Evolutionary conservation across 1,140 invertebrate species (phyloP).

Genomic region (Arion vulgaris): DNA sequence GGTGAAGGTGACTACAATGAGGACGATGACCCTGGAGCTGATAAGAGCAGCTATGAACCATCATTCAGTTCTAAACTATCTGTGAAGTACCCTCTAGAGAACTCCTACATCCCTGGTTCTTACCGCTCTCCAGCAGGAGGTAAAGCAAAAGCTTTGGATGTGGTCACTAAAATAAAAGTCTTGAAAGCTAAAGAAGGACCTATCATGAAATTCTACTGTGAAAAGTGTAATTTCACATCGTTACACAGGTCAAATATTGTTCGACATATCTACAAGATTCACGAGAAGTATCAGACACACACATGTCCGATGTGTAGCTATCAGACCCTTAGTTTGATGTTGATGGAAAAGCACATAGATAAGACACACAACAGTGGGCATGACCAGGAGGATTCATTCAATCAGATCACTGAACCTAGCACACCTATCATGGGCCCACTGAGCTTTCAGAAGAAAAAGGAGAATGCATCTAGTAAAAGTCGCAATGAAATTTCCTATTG

Average conservation of each 20-base stretch:
- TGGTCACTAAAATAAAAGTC: constrained; percentile 49
- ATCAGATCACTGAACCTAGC: background rate
- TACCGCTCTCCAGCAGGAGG: constrained; percentile 32
- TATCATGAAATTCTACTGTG: constrained; percentile 47
- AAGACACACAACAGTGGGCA: constrained; percentile 34
- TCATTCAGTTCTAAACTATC: background rate
- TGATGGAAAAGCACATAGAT: constrained; percentile 44
- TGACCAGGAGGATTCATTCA: constrained; percentile 11
- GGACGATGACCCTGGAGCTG: constrained; percentile 31
- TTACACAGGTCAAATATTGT: constrained; percentile 49
- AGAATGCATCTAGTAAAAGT: background rate
- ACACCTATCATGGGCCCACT: constrained; percentile 10
- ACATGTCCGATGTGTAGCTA: constrained; percentile 47
- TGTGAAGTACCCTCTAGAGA: background rate
- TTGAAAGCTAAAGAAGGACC: constrained; percentile 42
- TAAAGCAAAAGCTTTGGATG: constrained; percentile 43
- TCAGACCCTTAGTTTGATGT: constrained; percentile 44
- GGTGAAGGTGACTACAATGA: background rate
- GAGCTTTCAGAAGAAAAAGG: constrained; percentile 21
- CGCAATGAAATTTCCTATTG: background rate
- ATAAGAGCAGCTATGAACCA: background rate
- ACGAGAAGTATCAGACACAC: constrained; percentile 50
- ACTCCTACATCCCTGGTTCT: constrained; percentile 23
- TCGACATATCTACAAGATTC: constrained; percentile 48
- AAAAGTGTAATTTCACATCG: constrained; percentile 52